A percentile compares a stretch with the other conserved stretches of the same genome.
These are phyloP conservation scores for Hybos culiciformis DNA, from an alignment of 2,888 invertebrate genomes.

Conservation along the genomic window DNA sequence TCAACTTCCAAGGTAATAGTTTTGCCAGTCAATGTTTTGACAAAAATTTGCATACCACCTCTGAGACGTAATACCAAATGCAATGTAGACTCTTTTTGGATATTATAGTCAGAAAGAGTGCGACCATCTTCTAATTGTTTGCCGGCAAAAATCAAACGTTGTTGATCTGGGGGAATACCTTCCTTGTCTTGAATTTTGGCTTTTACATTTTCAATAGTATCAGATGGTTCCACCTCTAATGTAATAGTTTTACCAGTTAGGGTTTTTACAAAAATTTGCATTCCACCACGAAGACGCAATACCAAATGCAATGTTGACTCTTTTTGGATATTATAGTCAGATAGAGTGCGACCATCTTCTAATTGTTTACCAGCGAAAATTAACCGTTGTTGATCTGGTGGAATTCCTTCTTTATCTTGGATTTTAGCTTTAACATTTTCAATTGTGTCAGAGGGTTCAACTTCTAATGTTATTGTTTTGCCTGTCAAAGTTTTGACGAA, in stretches of 20 bases:
- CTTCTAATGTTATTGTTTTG: constrained; percentile 27
- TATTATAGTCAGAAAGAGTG: constrained; percentile 10
- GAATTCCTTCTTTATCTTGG: too few species aligned
- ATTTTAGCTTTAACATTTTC: too few species aligned
- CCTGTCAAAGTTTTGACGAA: constrained; percentile 27
- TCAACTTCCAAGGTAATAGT: constrained; percentile 11
- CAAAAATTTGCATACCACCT: constrained; percentile 11
- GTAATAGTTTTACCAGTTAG: too few species aligned
- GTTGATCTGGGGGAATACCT: constrained; percentile 11
- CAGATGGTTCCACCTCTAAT: too few species aligned
- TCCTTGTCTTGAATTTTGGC: constrained; percentile 11
- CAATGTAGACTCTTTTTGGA: constrained; percentile 10
- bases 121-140: constrained; percentile 11
- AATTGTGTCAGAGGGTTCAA: too few species aligned
- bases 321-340: too few species aligned
- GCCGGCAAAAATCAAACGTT: constrained; percentile 11
- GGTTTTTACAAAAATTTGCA: too few species aligned
- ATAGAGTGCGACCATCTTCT: too few species aligned
- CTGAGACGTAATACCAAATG: constrained; percentile 11
- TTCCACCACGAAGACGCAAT: too few species aligned
- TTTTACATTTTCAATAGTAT: constrained; percentile 10
- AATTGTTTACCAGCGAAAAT: constrained; percentile 25
- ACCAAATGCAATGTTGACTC: constrained; percentile 18
- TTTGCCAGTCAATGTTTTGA: constrained; percentile 10
- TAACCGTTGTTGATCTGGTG: too few species aligned